Percentiles rank a stretch among this genome's conserved stretches.
Evolutionary conservation across 2,888 invertebrate genomes (phyloP).

Genomic region (Lordiphosa andalusiaca): DNA sequence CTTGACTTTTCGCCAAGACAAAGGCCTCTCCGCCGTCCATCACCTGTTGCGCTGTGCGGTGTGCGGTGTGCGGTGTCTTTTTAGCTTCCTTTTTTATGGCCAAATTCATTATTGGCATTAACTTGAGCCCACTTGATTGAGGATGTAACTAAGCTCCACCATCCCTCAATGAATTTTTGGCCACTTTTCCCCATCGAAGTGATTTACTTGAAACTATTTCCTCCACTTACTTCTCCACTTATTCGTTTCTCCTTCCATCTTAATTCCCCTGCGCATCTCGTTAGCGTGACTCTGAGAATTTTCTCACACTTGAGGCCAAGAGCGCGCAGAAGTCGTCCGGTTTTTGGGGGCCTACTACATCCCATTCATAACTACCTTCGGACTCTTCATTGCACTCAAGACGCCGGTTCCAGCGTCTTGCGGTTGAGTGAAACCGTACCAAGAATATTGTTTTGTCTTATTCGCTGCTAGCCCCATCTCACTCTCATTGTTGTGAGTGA

Average conservation of each 20-base stretch:
- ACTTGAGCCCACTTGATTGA: no score
- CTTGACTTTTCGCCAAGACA: conserved; percentile 61
- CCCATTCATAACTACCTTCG: conserved; percentile 50
- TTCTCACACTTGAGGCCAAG: neutral
- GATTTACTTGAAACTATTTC: no score
- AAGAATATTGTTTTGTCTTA: conserved; percentile 34
- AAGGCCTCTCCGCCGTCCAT: conserved; percentile 47
- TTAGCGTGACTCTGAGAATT: neutral
- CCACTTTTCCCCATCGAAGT: neutral
- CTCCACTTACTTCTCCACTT: neutral
- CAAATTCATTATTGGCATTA: neutral
- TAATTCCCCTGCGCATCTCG: neutral
- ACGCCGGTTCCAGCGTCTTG: conserved; percentile 42
- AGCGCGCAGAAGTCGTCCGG: conserved; percentile 3
- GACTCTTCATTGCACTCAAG: conserved; percentile 34
- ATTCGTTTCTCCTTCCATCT: neutral
- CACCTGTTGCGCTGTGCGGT: conserved; percentile 63
- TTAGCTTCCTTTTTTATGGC: no score
- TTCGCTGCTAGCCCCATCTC: neutral
- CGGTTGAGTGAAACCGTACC: conserved; percentile 38
- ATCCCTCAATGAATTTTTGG: no score
- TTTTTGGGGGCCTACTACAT: conserved; percentile 31
- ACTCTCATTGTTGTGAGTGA: conserved; percentile 8
- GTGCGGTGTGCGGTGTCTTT: conserved; percentile 1
- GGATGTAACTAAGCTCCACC: no score